These are phyloP conservation scores for Megastigmus dorsalis DNA, from an alignment of 2,888 invertebrate genomes.

Conservation along the genomic window DNA sequence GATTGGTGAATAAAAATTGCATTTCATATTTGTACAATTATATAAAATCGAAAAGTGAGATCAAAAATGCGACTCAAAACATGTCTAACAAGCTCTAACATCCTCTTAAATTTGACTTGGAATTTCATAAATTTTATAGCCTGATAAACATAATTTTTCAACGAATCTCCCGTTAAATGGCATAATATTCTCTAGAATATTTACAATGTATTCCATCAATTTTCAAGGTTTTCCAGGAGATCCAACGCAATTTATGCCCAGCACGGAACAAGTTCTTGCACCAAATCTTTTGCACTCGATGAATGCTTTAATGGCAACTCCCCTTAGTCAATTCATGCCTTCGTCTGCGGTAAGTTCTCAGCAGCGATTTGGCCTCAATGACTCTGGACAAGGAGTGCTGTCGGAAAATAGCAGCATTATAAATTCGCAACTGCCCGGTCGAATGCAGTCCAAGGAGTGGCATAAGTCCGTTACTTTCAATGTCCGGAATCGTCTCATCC, in stretches of 20 bases:
- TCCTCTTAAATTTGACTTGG: too few relatives aligned
- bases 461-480: conserved; percentile 50
- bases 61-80: too few relatives aligned
- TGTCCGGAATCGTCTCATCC: conserved; percentile 47
- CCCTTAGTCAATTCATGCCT: conserved; percentile 47
- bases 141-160: too few relatives aligned
- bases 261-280: conserved; percentile 40
- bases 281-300: conserved; percentile 50
- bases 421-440: conserved; percentile 35
- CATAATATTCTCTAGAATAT: not conserved
- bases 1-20: not conserved
- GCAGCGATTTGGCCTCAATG: conserved; percentile 42
- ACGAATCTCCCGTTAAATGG: too few relatives aligned
- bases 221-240: conserved; percentile 47
- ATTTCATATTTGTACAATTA: not conserved
- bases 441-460: conserved; percentile 50
- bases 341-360: conserved; percentile 41
- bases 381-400: conserved; percentile 39
- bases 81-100: too few relatives aligned
- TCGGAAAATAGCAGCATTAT: conserved; percentile 49
- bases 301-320: conserved; percentile 44
- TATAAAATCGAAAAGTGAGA: too few relatives aligned
- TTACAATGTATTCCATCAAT: conserved; percentile 3
- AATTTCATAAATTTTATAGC: too few relatives aligned
- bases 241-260: conserved; percentile 43